These are phyloP conservation scores for Tyto alba DNA, from an alignment of 2,113 vertebrate genomes.

Conservation along the genomic window DNA sequence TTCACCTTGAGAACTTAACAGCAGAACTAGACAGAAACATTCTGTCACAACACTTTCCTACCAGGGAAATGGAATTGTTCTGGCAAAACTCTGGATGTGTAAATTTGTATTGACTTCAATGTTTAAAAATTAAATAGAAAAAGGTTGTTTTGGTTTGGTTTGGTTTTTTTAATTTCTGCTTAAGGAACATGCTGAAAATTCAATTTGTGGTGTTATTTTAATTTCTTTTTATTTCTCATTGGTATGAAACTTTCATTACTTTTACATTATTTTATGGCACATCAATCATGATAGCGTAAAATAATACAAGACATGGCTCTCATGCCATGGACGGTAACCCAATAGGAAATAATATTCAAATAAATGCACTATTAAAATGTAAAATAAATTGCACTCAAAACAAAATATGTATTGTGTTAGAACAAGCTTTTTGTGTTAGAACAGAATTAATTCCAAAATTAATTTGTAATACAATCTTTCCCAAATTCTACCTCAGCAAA, in stretches of 20 bases:
- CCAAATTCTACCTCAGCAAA: neutral
- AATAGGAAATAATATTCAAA: slow-evolving; percentile 1
- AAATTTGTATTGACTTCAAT: neutral
- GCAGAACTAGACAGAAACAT: neutral
- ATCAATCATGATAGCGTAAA: neutral
- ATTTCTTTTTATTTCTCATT: neutral
- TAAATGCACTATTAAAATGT: neutral
- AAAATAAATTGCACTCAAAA: neutral
- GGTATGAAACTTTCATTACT: neutral
- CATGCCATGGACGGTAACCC: neutral
- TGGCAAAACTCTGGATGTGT: neutral
- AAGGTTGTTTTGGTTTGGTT: too few relatives aligned
- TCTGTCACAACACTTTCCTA: neutral
- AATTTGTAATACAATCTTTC: neutral
- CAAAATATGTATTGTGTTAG: neutral
- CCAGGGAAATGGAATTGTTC: neutral
- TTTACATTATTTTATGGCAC: slow-evolving; percentile 19
- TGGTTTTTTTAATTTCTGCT: neutral
- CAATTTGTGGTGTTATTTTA: neutral
- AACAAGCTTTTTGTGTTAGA: neutral
- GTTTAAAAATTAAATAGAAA: neutral
- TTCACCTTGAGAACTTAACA: neutral
- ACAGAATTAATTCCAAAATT: neutral
- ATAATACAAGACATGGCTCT: neutral
- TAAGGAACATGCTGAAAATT: neutral